Evolutionary conservation across 1,140 invertebrate species (phyloP).

Genomic region (Potamilus streckersoni): DNA sequence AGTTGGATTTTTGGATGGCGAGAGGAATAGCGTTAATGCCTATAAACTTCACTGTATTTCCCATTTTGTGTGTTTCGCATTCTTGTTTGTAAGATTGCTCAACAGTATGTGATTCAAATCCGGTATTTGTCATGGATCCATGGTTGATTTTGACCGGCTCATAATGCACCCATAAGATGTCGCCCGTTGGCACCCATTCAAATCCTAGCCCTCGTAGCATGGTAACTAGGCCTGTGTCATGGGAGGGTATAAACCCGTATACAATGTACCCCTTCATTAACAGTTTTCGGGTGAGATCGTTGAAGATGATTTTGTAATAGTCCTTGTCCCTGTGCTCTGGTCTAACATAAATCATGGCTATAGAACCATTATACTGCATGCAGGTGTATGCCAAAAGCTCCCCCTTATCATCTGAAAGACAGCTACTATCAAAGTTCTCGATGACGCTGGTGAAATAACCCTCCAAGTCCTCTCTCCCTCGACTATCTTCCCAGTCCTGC

Average conservation of each 20-base stretch:
- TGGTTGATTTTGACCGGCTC: constrained; percentile 25
- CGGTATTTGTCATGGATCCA: too few species aligned
- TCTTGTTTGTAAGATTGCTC: too few species aligned
- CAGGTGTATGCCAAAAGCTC: constrained; percentile 47
- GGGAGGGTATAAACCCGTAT: constrained; percentile 48
- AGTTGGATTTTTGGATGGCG: too few species aligned
- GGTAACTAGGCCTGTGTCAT: constrained; percentile 41
- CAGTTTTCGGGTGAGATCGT: constrained; percentile 41
- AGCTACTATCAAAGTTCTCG: constrained; percentile 47
- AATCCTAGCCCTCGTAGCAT: constrained; percentile 42
- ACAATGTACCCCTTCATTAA: constrained; percentile 35
- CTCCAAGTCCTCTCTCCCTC: constrained; percentile 37
- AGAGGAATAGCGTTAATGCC: too few species aligned
- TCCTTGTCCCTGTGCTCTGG: constrained; percentile 39
- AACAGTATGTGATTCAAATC: too few species aligned
- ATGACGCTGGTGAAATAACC: constrained; percentile 43
- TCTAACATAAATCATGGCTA: constrained; percentile 50
- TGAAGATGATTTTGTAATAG: constrained; percentile 42
- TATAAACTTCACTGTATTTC: too few species aligned
- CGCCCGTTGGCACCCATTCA: constrained; percentile 50
- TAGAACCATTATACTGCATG: constrained; percentile 54
- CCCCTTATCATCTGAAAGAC: constrained; percentile 36
- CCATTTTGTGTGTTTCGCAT: too few species aligned
- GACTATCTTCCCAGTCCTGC: constrained; percentile 40
- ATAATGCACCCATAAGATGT: constrained; percentile 49